Conservation (phyloP, 2,888 invertebrate species). For the Ceratothoa steindachneri region DNA sequence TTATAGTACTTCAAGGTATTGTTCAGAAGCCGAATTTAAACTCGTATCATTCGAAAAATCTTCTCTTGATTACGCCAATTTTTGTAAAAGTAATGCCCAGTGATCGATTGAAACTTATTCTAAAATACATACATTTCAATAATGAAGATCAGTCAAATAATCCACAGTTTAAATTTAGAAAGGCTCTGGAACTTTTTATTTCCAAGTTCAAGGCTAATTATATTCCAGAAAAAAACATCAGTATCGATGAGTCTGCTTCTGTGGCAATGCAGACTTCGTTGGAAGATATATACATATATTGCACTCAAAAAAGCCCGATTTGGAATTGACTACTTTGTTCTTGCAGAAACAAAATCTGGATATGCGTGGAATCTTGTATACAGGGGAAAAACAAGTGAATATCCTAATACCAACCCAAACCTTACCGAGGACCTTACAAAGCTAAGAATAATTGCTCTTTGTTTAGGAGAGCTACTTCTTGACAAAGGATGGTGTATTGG, state of each 20-base stretch:
- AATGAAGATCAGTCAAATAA: neutral
- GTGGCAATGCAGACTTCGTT: conserved; percentile 21
- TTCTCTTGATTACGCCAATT: neutral
- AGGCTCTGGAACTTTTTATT: neutral
- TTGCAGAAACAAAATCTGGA: conserved; percentile 19
- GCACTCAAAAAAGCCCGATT: conserved; percentile 17
- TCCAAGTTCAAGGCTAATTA: conserved; percentile 22
- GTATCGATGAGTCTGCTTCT: conserved; percentile 25
- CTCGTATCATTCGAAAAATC: neutral
- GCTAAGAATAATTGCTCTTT: neutral
- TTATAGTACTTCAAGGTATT: neutral
- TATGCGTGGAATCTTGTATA: conserved; percentile 15
- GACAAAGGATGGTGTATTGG: conserved; percentile 3
- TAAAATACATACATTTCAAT: neutral
- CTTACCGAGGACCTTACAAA: neutral
- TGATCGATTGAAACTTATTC: neutral
- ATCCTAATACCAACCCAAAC: too few relatives aligned
- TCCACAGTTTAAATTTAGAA: neutral
- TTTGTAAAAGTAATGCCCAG: neutral
- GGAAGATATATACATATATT: conserved; percentile 23
- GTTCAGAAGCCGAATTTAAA: neutral
- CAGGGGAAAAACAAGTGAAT: conserved; percentile 1
- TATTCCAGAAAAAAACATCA: conserved; percentile 18
- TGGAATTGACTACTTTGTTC: conserved; percentile 21
- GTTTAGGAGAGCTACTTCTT: neutral